Base-by-base conservation (phyloP, 2,113 vertebrate species). In the Forbesichthys papilliferus region DNA sequence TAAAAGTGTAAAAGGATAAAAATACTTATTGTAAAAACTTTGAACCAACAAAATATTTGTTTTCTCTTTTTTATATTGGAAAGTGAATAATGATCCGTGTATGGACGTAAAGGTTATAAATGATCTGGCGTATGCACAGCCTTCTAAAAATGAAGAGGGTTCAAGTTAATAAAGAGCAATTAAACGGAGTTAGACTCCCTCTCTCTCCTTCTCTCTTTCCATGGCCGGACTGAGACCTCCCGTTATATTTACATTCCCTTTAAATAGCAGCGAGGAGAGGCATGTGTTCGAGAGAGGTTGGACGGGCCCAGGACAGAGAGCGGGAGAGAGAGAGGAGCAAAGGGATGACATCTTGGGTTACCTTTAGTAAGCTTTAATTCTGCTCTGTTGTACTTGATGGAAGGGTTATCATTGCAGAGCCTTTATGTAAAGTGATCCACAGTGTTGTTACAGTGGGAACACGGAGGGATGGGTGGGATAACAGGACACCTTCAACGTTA, bases 221-320 rank as follows among this genome's bases (percentile, higher is more conserved):
- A 18, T 69, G 75, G 79, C 79, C 46, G 4, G 5, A 20, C 16
- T 27, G 11, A 69, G 60, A 55, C 16, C 77, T 64, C 61, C 58
- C 66, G 66, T 42, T 73, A 67, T 84, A 86, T 88, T 89, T 84
- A 76, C 77, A 3, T 81, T 78, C 64, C 73, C 85, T 89, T 87
- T 85, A 91, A 88, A 91, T 90, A 89, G 88, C 73, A 55, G 61
- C 34, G 52, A 59, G 72, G 64, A 5, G 69, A 79, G 73, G 34
- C 73, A 68, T 66, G 61, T 68, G 64, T 68, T 14, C 61, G 62
- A 75, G 69, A 51, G 56, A 75, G 81, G 20, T 61, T 46, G 73
- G 72, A 74, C 59, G 36, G 42, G 8, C 53, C 14, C 27, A 16
- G 78, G 77, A 49, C 60, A 66, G 78, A 3, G 27, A 51, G 54